Evolutionary conservation across 2,113 vertebrate species (phyloP), one percentile per base, ranked within the genome.

Genomic region (Coptodon bakossiorum): DNA sequence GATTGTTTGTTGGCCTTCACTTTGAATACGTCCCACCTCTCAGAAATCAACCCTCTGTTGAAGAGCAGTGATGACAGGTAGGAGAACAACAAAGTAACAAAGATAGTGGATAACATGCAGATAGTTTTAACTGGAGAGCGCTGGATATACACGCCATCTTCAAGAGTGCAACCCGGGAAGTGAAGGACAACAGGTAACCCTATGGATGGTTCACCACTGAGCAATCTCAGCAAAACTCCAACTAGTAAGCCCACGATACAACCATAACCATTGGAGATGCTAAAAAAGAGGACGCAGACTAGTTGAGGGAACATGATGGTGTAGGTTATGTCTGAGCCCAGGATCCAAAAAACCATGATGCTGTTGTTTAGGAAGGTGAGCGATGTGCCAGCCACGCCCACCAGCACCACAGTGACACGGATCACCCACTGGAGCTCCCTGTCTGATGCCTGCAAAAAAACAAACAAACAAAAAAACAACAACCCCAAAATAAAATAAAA

Each of bases 221-320:
- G 73, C 3, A 97, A 22, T 22, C 96, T 94, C 88, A 98, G 48
- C n/a, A 95, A 13, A 3, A 68, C 19, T n/a, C 61, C 19, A 68
- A 68, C 63, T 22, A 68, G 2, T 16, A 96, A 95, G 22, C 22
- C 22, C 22, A 22, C 22, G 22, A 22, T 22, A 22, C 22, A 22
- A 22, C 22, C 96, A 0, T 97, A 97, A 9, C 91, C 89, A 29
- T 97, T 97, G 1, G 94, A 96, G 54, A 90, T 71, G n/a, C 95
- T 86, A 61, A 90, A 48, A 4, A 93, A 95, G 11, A 95, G 93
- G 71, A 93, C 86, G 0, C 96, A 97, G 80, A 96, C 88, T 7
- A 97, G 94, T 84, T 97, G 97, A 27, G 97, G 96, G 48, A 98
- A 96, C 31, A 97, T 94, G 27, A 97, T 40, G 4, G 93, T 88